Base-by-base conservation (phyloP, 2,797 vertebrate genomes). In the Platalea minor region DNA sequence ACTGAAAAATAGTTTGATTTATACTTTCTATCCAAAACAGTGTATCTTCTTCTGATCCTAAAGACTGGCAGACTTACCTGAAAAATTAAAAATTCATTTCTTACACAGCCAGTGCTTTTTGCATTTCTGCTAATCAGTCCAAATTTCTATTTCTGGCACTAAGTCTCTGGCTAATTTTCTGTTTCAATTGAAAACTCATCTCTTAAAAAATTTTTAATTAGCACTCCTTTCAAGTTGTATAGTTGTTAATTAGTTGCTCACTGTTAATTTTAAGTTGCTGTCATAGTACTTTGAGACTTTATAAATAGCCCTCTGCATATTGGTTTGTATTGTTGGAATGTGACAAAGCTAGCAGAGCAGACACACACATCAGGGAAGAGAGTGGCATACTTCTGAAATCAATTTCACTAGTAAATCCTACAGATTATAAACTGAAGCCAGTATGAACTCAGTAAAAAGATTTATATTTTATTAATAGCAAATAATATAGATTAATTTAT, bases 131-230 rank as follows among this genome's bases (percentile, higher is more conserved):
- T 90, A 89, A 89, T 92, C 93, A 92, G 45, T 29, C 59, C 63
- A 65, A 64, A 93, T 75, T 95, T 87, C 73, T 82, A 84, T 84
- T 96, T 95, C 72, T 79, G 61, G 84, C 81, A 39, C 60, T 46
- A 56, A 74, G 39, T 76, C 88, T 93, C 82, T 13, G 43, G 25
- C 37, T 91, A 77, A 83, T 94, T 94, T 93, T 82, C 51, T 60
- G 63, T 96, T 96, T 96, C 90, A 91, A 74, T 43, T 96, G 91
- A 92, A 97, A 94, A 95, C 37, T 74, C 65, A 61, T 39, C 46
- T 89, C 89, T 85, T 57, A 41, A 94, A 90, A 95, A 87, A 86
- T 83, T 97, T 93, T 89, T 90, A 97, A 97, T 97, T 97, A 95
- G 88, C 89, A 86, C 94, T 94, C 79, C 41, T 94, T 94, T 95